Evolutionary conservation across 1,140 invertebrate genomes (phyloP).

Genomic region (Colletes latitarsis): DNA sequence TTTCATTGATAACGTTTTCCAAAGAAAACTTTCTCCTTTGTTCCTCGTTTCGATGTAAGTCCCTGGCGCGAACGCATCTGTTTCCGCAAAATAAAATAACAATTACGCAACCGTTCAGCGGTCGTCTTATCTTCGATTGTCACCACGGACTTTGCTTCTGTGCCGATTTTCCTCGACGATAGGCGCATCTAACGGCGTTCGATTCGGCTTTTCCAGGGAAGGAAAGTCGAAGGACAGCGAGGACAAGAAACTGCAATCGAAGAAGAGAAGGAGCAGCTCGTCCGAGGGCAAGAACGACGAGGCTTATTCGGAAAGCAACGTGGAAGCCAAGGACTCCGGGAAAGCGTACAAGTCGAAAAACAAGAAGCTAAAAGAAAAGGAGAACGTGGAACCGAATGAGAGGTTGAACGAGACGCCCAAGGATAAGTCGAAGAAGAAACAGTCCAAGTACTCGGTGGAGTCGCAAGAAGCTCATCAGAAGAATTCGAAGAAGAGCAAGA

Average conservation of each 20-base stretch:
- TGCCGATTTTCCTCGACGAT: background rate
- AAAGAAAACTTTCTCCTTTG: too few relatives aligned
- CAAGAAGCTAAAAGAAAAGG: conserved; percentile 26
- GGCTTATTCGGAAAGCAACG: background rate
- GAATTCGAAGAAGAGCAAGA: conserved; percentile 20
- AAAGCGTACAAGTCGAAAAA: conserved; percentile 12
- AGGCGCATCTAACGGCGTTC: background rate
- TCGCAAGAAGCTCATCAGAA: background rate
- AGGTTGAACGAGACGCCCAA: conserved; percentile 1
- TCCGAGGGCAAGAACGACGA: conserved; percentile 24
- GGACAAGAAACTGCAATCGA: conserved; percentile 1
- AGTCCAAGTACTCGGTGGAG: background rate
- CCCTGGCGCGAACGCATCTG: background rate
- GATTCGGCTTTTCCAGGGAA: conserved; percentile 12
- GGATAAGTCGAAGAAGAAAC: conserved; percentile 34
- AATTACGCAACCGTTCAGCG: conserved; percentile 21
- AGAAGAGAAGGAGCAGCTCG: conserved; percentile 26
- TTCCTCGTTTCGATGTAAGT: background rate
- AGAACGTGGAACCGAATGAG: background rate
- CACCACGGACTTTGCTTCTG: background rate
- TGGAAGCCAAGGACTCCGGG: background rate
- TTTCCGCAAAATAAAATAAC: too few relatives aligned
- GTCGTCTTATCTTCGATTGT: conserved; percentile 10
- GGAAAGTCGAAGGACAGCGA: background rate
- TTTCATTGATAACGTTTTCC: too few relatives aligned